Evolutionary conservation across 2,888 invertebrate species (phyloP).

Genomic region (Aphodius granarius): DNA sequence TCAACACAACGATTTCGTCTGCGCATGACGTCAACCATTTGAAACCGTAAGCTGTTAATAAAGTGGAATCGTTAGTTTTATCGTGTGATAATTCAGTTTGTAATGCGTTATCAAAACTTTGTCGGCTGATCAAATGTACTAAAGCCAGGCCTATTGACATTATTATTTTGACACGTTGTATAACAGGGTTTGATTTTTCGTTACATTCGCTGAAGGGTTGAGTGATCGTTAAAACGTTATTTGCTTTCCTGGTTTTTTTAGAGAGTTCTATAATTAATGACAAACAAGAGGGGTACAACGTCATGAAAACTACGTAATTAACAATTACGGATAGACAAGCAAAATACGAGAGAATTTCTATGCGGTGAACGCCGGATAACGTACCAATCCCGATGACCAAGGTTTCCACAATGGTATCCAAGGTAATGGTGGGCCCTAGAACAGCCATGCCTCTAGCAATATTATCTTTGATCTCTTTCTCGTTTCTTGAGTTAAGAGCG

Average conservation of each 20-base stretch:
- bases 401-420: slow-evolving; percentile 88
- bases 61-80: slow-evolving; percentile 36
- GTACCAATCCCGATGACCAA: slow-evolving; percentile 91
- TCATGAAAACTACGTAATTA: slow-evolving; percentile 91
- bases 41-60: slow-evolving; percentile 30
- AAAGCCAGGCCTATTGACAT: slow-evolving; percentile 90
- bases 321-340: slow-evolving; percentile 89
- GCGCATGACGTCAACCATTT: slow-evolving; percentile 81
- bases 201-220: slow-evolving; percentile 65
- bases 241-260: slow-evolving; percentile 38
- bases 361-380: slow-evolving; percentile 80
- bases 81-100: slow-evolving; percentile 29
- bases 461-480: slow-evolving; percentile 80
- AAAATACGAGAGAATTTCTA: slow-evolving; percentile 88
- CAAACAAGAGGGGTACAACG: slow-evolving; percentile 91
- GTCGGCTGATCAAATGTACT: slow-evolving; percentile 76
- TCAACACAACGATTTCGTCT: slow-evolving; percentile 86
- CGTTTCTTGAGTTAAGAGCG: slow-evolving; percentile 77
- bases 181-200: slow-evolving; percentile 88
- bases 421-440: slow-evolving; percentile 84
- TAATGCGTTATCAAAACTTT: slow-evolving; percentile 22
- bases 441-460: slow-evolving; percentile 86
- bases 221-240: slow-evolving; percentile 42
- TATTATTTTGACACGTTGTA: slow-evolving; percentile 90
- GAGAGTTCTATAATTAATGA: slow-evolving; percentile 82